phyloP scores from a whole-genome alignment of 1,140 invertebrate genomes.

The Rhyacophila brunnea region DNA sequence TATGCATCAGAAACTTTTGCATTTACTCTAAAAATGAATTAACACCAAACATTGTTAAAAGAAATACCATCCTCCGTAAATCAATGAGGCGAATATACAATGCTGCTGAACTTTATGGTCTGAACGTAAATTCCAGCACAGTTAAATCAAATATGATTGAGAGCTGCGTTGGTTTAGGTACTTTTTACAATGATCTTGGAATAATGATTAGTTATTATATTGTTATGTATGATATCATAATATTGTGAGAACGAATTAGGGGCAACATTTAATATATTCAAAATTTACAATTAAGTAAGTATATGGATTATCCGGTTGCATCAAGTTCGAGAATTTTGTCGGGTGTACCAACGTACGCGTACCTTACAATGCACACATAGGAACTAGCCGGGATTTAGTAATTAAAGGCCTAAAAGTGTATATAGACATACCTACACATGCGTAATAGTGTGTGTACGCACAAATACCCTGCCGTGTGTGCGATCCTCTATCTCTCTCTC shows the following conservation, averaged over 20 bases:
- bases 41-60: too few relatives aligned
- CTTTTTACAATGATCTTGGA: too few relatives aligned
- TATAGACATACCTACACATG: background rate
- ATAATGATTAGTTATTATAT: too few relatives aligned
- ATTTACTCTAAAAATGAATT: too few relatives aligned
- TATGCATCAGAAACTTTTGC: too few relatives aligned
- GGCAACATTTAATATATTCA: background rate
- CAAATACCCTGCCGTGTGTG: background rate
- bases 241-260: background rate
- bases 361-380: slow-evolving; percentile 7
- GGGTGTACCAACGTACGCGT: slow-evolving; percentile 5
- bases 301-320: background rate
- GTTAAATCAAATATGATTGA: too few relatives aligned
- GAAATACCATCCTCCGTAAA: too few relatives aligned
- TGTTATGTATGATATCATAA: too few relatives aligned
- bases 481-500: slow-evolving; percentile 7
- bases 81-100: too few relatives aligned
- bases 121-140: too few relatives aligned
- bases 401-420: slow-evolving; percentile 31
- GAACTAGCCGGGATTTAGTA: slow-evolving; percentile 32
- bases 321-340: background rate
- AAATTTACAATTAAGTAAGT: background rate
- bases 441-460: slow-evolving; percentile 7
- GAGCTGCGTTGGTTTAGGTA: too few relatives aligned
- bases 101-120: too few relatives aligned